phyloP scores from a whole-genome alignment of 2,888 invertebrate genomes.

The Acrobasis consociella region DNA sequence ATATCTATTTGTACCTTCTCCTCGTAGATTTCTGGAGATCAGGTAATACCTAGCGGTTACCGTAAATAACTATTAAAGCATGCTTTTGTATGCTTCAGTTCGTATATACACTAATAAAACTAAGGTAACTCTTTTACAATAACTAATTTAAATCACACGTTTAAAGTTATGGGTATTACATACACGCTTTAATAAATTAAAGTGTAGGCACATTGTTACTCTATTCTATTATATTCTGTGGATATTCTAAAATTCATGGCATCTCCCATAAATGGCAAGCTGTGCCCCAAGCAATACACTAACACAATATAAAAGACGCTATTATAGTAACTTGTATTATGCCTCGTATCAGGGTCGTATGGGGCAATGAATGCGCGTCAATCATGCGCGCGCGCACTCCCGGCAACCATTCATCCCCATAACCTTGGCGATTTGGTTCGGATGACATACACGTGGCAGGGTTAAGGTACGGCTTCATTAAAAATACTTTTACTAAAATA shows the following conservation, averaged over 20 bases:
- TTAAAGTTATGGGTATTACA: too few species aligned
- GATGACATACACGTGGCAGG: constrained; percentile 46
- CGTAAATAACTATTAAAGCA: too few species aligned
- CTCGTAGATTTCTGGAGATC: too few species aligned
- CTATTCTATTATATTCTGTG: neutral
- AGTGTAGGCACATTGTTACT: too few species aligned
- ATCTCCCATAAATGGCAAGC: constrained; percentile 7
- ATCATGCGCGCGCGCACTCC: constrained; percentile 41
- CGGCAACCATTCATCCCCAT: constrained; percentile 42
- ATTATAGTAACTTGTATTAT: constrained; percentile 21
- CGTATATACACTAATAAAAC: too few species aligned
- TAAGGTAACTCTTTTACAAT: too few species aligned
- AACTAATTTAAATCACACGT: too few species aligned
- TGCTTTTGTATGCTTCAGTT: too few species aligned
- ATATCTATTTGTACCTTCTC: too few species aligned
- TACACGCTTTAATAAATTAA: too few species aligned
- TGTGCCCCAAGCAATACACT: neutral
- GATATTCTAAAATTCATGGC: neutral
- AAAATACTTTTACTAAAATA: neutral
- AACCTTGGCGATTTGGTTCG: constrained; percentile 44
- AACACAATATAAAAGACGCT: neutral
- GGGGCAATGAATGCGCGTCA: constrained; percentile 35
- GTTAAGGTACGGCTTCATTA: constrained; percentile 39
- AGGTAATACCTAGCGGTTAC: too few species aligned
- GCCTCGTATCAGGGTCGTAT: constrained; percentile 34